A percentile compares a stretch with the other conserved stretches of the same genome.
These are phyloP conservation scores for Anthopleura xanthogrammica DNA, from an alignment of 92 coral and sea anemone genomes.

Conservation along the genomic window DNA sequence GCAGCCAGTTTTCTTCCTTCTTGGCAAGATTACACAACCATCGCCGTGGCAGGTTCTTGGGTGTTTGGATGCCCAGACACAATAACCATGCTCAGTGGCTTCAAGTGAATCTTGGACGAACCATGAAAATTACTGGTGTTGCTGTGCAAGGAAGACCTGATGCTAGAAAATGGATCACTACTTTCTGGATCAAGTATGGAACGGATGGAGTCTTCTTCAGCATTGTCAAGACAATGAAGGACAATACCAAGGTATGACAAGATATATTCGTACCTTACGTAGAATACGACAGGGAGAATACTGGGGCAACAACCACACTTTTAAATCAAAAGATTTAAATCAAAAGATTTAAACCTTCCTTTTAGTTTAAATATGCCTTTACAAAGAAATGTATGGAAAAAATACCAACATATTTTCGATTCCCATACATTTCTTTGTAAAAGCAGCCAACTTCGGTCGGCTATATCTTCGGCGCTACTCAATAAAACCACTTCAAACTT, in stretches of 20 bases:
- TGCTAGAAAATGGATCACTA: slow-evolving; percentile 53
- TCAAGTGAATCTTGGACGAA: slow-evolving; percentile 44
- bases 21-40: slow-evolving; percentile 22
- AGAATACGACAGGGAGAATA: no score
- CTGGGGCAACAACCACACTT: no score
- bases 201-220: slow-evolving; percentile 56
- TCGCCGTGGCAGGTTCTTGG: slow-evolving; percentile 21
- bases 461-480: no score
- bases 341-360: neutral
- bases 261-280: no score
- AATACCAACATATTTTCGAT: no score
- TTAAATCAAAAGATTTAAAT: no score
- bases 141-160: slow-evolving; percentile 74
- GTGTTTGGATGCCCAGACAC: slow-evolving; percentile 37
- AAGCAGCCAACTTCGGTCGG: no score
- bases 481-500: no score
- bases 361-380: no score
- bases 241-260: slow-evolving; percentile 3
- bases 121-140: slow-evolving; percentile 70
- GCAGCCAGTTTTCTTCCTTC: slow-evolving; percentile 7
- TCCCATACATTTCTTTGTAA: no score
- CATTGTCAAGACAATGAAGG: slow-evolving; percentile 1
- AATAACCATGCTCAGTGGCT: slow-evolving; percentile 39
- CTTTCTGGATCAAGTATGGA: slow-evolving; percentile 57
- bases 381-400: no score